Conservation (phyloP, 1,140 invertebrate species). For the Berghia stephanieae region DNA sequence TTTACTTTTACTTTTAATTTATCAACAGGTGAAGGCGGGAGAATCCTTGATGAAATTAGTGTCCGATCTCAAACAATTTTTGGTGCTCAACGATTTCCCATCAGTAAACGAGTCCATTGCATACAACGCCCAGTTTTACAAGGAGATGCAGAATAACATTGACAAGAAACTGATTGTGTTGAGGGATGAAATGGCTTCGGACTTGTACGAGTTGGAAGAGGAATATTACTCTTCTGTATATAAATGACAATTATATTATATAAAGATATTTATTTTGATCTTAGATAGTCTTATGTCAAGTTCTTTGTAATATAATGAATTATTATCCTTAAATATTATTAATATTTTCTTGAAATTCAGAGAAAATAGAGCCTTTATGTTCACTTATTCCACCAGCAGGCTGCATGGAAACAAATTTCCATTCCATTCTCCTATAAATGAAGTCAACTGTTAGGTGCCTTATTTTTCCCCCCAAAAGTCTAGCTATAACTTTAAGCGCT, state of each 20-base stretch:
- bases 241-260: conserved; percentile 76
- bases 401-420: too few relatives aligned
- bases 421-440: too few relatives aligned
- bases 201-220: conserved; percentile 95
- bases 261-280: too few relatives aligned
- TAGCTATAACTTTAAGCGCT: too few relatives aligned
- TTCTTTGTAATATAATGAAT: too few relatives aligned
- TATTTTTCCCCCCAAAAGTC: too few relatives aligned
- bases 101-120: conserved; percentile 95
- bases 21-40: conserved; percentile 81
- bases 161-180: conserved; percentile 92
- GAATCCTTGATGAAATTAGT: conserved; percentile 96
- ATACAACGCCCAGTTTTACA: conserved; percentile 88
- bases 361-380: too few relatives aligned
- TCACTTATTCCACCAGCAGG: too few relatives aligned
- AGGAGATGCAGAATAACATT: conserved; percentile 88
- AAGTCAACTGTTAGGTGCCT: too few relatives aligned
- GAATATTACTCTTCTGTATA: conserved; percentile 97
- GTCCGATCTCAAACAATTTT: conserved; percentile 94
- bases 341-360: too few relatives aligned
- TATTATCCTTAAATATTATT: too few relatives aligned
- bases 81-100: conserved; percentile 96
- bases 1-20: neutral
- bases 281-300: too few relatives aligned
- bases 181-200: conserved; percentile 92